Percentiles rank a stretch among this genome's conserved stretches.
Evolutionary conservation across 2,888 invertebrate species (phyloP).

Genomic region (Drosophila anomalata): DNA sequence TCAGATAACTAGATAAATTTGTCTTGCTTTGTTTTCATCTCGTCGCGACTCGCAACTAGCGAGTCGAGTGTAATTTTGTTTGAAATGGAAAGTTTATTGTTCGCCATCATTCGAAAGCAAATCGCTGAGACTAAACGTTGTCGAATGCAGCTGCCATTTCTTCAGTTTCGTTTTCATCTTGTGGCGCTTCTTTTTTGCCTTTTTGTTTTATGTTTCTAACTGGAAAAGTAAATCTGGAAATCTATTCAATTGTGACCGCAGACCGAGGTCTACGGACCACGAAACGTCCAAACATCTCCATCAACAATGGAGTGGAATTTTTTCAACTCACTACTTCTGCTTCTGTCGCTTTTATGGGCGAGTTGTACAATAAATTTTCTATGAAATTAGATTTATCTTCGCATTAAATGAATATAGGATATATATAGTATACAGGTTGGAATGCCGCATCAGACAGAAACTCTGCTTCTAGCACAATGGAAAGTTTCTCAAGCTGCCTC

Average conservation of each 20-base stretch:
- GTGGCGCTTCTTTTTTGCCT: conserved; percentile 1
- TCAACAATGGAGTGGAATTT: conserved; percentile 26
- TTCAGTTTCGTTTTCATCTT: conserved; percentile 28
- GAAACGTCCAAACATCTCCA: conserved; percentile 9
- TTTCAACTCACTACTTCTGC: conserved; percentile 7
- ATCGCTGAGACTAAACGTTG: conserved; percentile 67
- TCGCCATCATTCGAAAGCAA: conserved; percentile 59
- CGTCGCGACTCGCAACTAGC: conserved; percentile 1
- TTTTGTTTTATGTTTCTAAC: conserved; percentile 48
- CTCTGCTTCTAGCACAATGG: conserved; percentile 40
- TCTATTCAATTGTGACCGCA: conserved; percentile 61
- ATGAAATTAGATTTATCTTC: conserved; percentile 43
- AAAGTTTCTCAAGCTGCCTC: conserved; percentile 36
- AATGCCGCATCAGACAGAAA: conserved; percentile 3
- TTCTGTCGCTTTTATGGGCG: conserved; percentile 27
- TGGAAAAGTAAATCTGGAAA: conserved; percentile 53
- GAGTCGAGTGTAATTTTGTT: conserved; percentile 60
- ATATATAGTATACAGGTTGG: conserved; percentile 17
- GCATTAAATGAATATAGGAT: conserved; percentile 36
- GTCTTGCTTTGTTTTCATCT: conserved; percentile 57
- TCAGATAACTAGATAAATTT: conserved; percentile 65
- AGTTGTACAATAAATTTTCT: conserved; percentile 35
- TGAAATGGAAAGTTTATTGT: conserved; percentile 76
- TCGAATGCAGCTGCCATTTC: conserved; percentile 62
- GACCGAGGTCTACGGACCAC: conserved; percentile 3